These are phyloP conservation scores for Meiosimyza platycephala DNA, from an alignment of 2,888 invertebrate genomes.

Conservation along the genomic window DNA sequence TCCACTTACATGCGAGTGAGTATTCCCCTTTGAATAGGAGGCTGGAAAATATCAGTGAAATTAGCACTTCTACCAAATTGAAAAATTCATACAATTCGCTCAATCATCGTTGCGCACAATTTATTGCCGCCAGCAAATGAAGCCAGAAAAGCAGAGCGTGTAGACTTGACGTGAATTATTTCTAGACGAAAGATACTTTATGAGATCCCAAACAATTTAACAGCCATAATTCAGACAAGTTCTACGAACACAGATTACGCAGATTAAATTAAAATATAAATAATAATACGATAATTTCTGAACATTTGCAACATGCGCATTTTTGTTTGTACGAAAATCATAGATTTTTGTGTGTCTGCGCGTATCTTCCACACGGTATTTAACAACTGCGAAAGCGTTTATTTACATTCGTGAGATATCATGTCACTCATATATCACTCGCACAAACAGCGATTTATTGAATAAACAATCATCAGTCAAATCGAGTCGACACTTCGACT, in stretches of 20 bases:
- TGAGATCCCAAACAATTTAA: slow-evolving; percentile 8
- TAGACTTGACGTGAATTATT: slow-evolving; percentile 12
- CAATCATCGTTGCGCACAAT: slow-evolving; percentile 9
- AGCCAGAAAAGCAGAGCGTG: background rate
- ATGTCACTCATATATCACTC: slow-evolving; percentile 41
- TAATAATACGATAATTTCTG: slow-evolving; percentile 1
- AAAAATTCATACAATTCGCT: background rate
- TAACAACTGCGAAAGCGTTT: slow-evolving; percentile 29
- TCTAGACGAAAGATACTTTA: slow-evolving; percentile 24
- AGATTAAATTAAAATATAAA: slow-evolving; percentile 24
- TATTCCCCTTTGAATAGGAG: background rate
- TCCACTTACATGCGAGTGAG: background rate
- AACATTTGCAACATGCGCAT: slow-evolving; percentile 1
- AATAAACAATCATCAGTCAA: slow-evolving; percentile 39
- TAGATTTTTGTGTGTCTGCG: background rate
- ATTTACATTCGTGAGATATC: slow-evolving; percentile 32
- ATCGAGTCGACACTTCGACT: slow-evolving; percentile 19
- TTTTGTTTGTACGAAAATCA: background rate
- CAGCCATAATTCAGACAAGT: background rate
- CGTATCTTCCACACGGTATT: background rate
- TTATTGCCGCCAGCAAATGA: slow-evolving; percentile 5
- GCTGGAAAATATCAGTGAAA: background rate
- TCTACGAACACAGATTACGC: background rate
- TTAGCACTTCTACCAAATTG: background rate
- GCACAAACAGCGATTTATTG: slow-evolving; percentile 35